A percentile compares a stretch with the other conserved stretches of the same genome.
Evolutionary conservation across 53 echinoderm and acorn worm genomes (phyloP).

Genomic region (Mesocentrotus franciscanus): DNA sequence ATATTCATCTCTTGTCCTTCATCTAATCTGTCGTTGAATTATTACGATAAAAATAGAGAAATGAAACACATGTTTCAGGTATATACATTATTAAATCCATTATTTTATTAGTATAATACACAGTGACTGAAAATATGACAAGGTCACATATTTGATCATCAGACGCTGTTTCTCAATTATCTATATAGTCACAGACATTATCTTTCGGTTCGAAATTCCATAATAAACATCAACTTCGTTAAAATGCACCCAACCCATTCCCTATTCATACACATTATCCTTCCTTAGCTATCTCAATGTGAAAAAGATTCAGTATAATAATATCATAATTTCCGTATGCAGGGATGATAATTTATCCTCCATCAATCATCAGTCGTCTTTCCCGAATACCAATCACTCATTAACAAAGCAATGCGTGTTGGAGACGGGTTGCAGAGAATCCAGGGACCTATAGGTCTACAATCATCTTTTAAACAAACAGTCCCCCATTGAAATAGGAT

Average conservation of each 20-base stretch:
- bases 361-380: neutral
- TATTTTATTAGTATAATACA: neutral
- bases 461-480: neutral
- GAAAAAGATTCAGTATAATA: neutral
- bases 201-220: neutral
- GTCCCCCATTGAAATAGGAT: conserved; percentile 7
- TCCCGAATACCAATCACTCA: neutral
- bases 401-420: neutral
- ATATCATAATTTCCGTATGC: neutral
- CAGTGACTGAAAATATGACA: neutral
- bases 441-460: neutral
- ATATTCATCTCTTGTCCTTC: neutral
- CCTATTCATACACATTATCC: neutral
- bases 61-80: neutral
- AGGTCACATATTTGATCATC: neutral
- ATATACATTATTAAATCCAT: neutral
- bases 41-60: neutral
- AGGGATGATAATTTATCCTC: neutral
- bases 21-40: neutral
- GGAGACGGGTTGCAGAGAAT: neutral
- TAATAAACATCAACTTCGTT: neutral
- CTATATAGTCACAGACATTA: neutral
- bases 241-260: neutral
- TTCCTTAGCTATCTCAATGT: neutral
- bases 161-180: neutral